phyloP scores from a whole-genome alignment of 2,113 vertebrate genomes.

The Ptilorrhoa leucosticta region DNA sequence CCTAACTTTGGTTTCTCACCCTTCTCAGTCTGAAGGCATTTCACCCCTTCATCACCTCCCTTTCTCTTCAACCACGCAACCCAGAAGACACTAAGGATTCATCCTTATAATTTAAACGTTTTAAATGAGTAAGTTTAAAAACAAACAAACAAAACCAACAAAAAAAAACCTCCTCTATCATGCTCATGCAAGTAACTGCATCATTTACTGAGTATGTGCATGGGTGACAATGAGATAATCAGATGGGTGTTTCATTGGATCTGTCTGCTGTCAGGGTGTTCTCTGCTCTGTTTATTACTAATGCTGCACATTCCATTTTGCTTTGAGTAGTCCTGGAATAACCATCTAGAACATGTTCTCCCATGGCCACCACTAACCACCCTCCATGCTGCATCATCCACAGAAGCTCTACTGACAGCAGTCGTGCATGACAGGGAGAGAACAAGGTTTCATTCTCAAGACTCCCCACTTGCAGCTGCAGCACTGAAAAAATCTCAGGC shows the following conservation, averaged over 20 bases:
- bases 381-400: accelerated
- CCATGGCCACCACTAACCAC: not conserved
- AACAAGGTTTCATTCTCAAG: not conserved
- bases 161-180: not conserved
- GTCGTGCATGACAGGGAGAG: not conserved
- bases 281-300: not conserved
- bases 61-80: not conserved
- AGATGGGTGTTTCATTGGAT: not conserved
- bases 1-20: not conserved
- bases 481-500: not conserved
- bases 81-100: not conserved
- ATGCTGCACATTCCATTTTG: not conserved
- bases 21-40: not conserved
- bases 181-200: not conserved
- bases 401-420: not conserved
- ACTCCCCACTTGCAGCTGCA: not conserved
- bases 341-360: not conserved
- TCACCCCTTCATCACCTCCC: not conserved
- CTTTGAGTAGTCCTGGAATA: not conserved
- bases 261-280: not conserved
- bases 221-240: not conserved
- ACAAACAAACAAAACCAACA: not conserved
- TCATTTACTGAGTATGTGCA: not conserved
- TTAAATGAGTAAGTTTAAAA: not conserved
- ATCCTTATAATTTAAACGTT: not conserved